These are phyloP conservation scores for Drosophila ambigua DNA, from an alignment of 1,140 invertebrate species.

Conservation along the genomic window DNA sequence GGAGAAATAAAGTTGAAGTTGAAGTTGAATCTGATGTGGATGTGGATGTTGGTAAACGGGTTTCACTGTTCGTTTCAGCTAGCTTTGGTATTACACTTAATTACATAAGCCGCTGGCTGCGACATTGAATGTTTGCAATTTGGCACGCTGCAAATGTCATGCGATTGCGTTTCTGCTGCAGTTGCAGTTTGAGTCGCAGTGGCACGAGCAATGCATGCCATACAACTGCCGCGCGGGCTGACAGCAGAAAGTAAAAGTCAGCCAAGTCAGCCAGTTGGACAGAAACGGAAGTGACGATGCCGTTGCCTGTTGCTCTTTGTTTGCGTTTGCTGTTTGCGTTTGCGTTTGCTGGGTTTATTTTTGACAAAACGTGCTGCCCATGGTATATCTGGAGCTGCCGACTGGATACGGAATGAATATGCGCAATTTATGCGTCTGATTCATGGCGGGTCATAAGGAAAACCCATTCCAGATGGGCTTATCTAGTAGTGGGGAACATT, in stretches of 20 bases:
- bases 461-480: conserved; percentile 45
- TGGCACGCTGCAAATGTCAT: conserved; percentile 73
- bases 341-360: conserved; percentile 25
- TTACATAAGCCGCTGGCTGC: conserved; percentile 62
- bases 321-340: conserved; percentile 11
- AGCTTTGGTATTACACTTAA: conserved; percentile 32
- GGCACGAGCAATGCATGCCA: conserved; percentile 6
- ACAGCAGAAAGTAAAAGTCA: conserved; percentile 71
- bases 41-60: conserved; percentile 50
- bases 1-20: conserved; percentile 7
- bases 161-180: conserved; percentile 52
- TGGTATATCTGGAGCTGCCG: conserved; percentile 54
- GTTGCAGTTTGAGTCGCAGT: conserved; percentile 17
- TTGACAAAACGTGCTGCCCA: conserved; percentile 50
- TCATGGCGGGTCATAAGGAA: conserved; percentile 42
- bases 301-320: conserved; percentile 24
- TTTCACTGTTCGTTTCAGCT: conserved; percentile 27
- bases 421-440: conserved; percentile 42
- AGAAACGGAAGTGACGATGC: conserved; percentile 66
- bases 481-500: conserved; percentile 22
- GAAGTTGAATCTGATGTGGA: conserved; percentile 11
- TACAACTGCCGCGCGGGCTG: conserved; percentile 36
- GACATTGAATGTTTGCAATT: conserved; percentile 74
- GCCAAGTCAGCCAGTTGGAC: conserved; percentile 12
- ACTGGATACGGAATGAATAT: conserved; percentile 44